These are phyloP conservation scores for Chromis chromis DNA, from an alignment of 2,797 vertebrate species.

Conservation along the genomic window DNA sequence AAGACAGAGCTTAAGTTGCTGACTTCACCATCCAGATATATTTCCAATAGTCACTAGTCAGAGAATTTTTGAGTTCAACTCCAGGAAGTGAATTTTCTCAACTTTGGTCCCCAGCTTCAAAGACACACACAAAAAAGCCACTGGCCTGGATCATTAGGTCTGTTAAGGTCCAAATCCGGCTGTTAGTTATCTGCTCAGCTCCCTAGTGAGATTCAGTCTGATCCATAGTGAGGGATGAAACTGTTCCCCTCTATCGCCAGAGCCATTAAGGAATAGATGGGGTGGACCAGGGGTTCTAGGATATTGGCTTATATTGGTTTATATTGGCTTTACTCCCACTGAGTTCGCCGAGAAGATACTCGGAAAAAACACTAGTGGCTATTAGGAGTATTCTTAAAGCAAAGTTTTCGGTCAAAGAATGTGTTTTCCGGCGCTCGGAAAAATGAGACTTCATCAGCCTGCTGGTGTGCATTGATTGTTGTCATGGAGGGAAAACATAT, in stretches of 20 bases:
- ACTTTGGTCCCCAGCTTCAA: constrained; percentile 3
- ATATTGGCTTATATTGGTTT: constrained; percentile 33
- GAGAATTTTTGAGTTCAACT: not conserved
- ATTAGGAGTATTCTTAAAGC: constrained; percentile 4
- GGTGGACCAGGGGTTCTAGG: constrained; percentile 11
- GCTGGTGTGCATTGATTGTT: constrained; percentile 49
- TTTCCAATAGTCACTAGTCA: not conserved
- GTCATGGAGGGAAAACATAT: constrained; percentile 33
- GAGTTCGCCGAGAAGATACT: constrained; percentile 23
- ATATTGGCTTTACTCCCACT: constrained; percentile 14
- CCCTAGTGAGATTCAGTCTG: constrained; percentile 35
- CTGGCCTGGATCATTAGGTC: constrained; percentile 49
- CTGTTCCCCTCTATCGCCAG: constrained; percentile 30
- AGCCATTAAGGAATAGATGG: constrained; percentile 51
- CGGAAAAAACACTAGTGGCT: not conserved
- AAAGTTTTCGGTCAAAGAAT: constrained; percentile 1
- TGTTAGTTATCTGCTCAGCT: constrained; percentile 57
- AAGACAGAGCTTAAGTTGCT: constrained; percentile 19
- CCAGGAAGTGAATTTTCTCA: constrained; percentile 9
- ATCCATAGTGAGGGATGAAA: constrained; percentile 64
- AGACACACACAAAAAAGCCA: constrained; percentile 17
- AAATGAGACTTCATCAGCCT: constrained; percentile 31
- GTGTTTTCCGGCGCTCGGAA: not conserved
- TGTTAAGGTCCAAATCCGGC: constrained; percentile 47
- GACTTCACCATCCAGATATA: constrained; percentile 1